Base-by-base conservation (phyloP, 2,888 invertebrate species). In the Caenorhabditis sp. region DNA sequence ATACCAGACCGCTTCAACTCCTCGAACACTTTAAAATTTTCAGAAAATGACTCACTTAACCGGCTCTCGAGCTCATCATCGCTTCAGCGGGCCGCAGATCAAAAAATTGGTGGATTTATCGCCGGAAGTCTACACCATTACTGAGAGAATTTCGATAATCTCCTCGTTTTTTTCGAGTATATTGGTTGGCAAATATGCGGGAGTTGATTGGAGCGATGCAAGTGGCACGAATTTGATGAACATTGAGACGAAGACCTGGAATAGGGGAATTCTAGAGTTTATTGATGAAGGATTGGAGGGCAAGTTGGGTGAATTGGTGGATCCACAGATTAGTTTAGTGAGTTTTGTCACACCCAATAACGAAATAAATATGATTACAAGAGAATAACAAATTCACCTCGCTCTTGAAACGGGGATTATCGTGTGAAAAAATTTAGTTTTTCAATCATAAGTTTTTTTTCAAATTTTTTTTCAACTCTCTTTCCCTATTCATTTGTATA, bases 201-300 rank as follows among this genome's bases (percentile, higher is more conserved):
- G 94, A 0, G 94, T 97, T 59, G 97, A 97, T 89, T 91, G 91
- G 78, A 91, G 94, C 0, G 97, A 97, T 89, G 97, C 93, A 0
- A 95, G 95, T 0, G 97, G 97, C 20, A 97, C 95, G 95, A 97
- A 97, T 90, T 90, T 97, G 21, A 90, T 97, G 83, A 92, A 97
- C 88, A 93, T 97, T 61, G 25, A 72, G 63, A 69, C 43, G 1
- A 61, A 72, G 89, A 90, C 31, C 1, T 81, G 81, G 81, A 52
- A 67, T 23, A 12, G 25, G 12, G 52, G 59, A 23, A 64, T 77
- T 50, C 36, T 80, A n/a, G 23, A 70, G 14, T 60, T 92, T 0
- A 94, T 93, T 87, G 94, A 92, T 10, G 92, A 93, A 14, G 91
- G 92, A 82, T 89, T 96, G 61, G 90, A 90, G 53, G 90, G 90